Evolutionary conservation across 2,888 invertebrate genomes (phyloP), one percentile per base, ranked within the genome.

Genomic region (Eupithecia insigniata): DNA sequence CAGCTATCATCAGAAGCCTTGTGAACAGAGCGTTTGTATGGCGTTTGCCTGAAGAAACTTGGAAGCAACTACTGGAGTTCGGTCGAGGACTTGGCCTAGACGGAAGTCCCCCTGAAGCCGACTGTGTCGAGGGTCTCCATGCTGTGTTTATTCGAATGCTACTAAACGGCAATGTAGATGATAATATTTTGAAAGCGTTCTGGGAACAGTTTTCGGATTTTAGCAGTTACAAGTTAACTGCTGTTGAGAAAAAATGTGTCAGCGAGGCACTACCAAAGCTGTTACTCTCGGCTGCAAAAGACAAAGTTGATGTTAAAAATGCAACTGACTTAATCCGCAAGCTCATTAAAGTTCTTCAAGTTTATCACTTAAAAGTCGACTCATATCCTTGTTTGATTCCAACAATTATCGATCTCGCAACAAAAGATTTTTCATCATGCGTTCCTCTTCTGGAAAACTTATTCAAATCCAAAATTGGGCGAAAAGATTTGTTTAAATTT

Each of bases 101-200:
- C 70, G 92, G 92, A 0, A 72, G 65, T 4, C 12, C 75, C 1
- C 39, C 87, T 4, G 83, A 85, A 66, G 86, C 84, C 0, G 71
- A 82, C 0, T 92, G 90, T 71, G 55, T 34, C 0, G 92, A 92
- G 79, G 91, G 90, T 2, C 76, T 92, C 18, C 92, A 92, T 65
- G 86, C 88, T 1, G 87, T 87, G 2, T 79, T 92, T 3, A 76
- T 91, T 58, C 85, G 90, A 2, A 79, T 92, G 26, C 65, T 91
- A 36, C 67, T 76, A 8, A 76, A 76, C 18, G 78, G 79, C 4
- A 67, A 79, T 2, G 80, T 81, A 7, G 64, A 64, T 0, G n/a
- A 69, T 3, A 46, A 22, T 36, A 34, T 90, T 14, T 71, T 84
- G 26, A 71, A 81, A 1, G 82, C 82, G 8, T 92, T 85, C 76